Evolutionary conservation across 2,888 invertebrate genomes (phyloP).

Genomic region (Minunthozetes semirufus): DNA sequence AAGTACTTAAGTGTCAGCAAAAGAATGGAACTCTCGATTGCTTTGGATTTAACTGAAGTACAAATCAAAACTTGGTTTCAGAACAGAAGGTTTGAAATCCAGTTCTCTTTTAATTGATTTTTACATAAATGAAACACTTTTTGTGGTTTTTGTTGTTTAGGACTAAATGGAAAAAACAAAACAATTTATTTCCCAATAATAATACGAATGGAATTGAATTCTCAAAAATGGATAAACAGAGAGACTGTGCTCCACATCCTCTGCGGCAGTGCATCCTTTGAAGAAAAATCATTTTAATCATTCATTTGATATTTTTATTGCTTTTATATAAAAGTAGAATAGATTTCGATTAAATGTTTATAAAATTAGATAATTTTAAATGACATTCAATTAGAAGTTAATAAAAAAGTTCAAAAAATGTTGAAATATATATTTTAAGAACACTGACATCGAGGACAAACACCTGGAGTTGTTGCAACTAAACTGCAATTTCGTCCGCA

Average conservation of each 20-base stretch:
- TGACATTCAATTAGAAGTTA: no score
- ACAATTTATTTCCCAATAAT: conserved; percentile 59
- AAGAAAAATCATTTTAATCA: not conserved
- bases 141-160: conserved; percentile 50
- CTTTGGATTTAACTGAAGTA: conserved; percentile 79
- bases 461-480: not conserved
- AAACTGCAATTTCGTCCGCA: not conserved
- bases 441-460: not conserved
- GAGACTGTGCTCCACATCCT: not conserved
- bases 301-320: no score
- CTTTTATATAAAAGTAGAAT: no score
- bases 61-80: conserved; percentile 98
- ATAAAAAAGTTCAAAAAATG: no score
- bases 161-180: conserved; percentile 95
- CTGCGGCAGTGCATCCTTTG: not conserved
- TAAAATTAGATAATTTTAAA: no score
- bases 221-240: not conserved
- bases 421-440: no score
- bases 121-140: not conserved
- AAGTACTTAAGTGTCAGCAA: conserved; percentile 94
- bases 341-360: no score
- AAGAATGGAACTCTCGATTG: conserved; percentile 83
- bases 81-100: conserved; percentile 59
- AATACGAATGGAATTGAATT: not conserved
- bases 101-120: not conserved